These are phyloP conservation scores for Harmothoe impar DNA, from an alignment of 2,888 invertebrate genomes.

Conservation along the genomic window DNA sequence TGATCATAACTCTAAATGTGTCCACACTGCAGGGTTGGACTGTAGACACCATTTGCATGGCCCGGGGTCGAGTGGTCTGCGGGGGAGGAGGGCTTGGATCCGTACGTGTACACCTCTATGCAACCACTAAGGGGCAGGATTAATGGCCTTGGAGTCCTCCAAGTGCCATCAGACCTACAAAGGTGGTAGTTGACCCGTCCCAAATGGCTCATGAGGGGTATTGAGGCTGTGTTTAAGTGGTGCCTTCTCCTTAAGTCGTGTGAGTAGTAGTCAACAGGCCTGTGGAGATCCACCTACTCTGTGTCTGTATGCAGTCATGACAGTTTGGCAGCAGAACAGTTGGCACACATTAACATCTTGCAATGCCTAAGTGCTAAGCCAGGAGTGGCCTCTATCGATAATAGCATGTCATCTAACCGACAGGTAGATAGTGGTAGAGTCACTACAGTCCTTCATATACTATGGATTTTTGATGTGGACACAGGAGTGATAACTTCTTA, in stretches of 20 bases:
- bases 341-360: no score
- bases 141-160: not conserved
- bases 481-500: no score
- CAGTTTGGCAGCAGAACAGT: no score
- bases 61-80: conserved; percentile 19
- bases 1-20: no score
- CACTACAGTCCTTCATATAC: no score
- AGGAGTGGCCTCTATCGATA: no score
- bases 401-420: no score
- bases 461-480: no score
- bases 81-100: not conserved
- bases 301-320: no score
- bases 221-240: not conserved
- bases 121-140: conserved; percentile 3
- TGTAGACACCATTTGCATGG: not conserved
- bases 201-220: not conserved
- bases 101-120: not conserved
- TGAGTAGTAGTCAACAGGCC: not conserved
- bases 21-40: not conserved
- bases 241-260: not conserved
- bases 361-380: no score
- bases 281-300: no score
- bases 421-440: no score
- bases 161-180: not conserved
- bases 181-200: not conserved